Evolutionary conservation across 2,888 invertebrate species (phyloP).

Genomic region (Callimorpha dominula): DNA sequence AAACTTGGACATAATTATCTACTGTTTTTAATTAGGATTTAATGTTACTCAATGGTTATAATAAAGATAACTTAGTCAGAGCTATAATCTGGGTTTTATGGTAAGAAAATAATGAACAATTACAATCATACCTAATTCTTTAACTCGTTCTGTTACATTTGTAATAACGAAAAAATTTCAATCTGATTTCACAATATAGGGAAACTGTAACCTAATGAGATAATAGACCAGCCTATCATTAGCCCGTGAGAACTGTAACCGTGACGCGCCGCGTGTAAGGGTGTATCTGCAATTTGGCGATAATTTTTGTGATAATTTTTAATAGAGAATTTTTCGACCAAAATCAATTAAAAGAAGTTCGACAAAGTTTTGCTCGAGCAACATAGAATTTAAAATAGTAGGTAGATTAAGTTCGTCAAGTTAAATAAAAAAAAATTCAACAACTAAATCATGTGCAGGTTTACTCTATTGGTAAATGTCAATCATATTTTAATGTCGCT

Average conservation of each 20-base stretch:
- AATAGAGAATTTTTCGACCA: neutral
- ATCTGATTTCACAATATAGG: neutral
- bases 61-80: constrained; percentile 23
- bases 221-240: too few species aligned
- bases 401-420: neutral
- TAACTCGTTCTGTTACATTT: neutral
- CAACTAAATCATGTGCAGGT: neutral
- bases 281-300: neutral
- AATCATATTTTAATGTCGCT: constrained; percentile 20
- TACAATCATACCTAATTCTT: neutral
- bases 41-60: constrained; percentile 11
- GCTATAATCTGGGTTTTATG: neutral
- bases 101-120: too few species aligned
- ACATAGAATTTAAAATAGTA: neutral
- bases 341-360: neutral
- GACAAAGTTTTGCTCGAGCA: neutral
- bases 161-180: neutral
- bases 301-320: neutral
- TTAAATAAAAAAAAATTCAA: neutral
- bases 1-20: constrained; percentile 50
- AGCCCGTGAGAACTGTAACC: too few species aligned
- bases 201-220: neutral
- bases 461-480: constrained; percentile 2
- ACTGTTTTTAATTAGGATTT: constrained; percentile 49
- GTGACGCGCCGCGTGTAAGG: neutral